Evolutionary conservation across 2,797 vertebrate genomes (phyloP).

Genomic region (Tamandua tetradactyla): DNA sequence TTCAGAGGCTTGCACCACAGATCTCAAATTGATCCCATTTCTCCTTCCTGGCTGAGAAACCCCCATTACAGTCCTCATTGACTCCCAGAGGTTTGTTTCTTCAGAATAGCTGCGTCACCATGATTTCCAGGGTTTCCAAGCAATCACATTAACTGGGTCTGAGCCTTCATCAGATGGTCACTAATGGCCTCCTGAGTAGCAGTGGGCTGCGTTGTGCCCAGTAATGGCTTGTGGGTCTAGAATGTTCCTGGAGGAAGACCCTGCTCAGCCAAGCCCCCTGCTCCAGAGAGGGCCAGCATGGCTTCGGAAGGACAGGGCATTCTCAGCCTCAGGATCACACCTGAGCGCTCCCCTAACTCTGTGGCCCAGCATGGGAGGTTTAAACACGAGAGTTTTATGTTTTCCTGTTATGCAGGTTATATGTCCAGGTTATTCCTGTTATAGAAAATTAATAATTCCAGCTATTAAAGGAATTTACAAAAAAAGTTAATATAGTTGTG

Average conservation of each 20-base stretch:
- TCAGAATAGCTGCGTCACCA: background rate
- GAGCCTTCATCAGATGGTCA: background rate
- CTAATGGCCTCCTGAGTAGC: background rate
- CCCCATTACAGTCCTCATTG: fast-evolving
- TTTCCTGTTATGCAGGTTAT: too few species aligned
- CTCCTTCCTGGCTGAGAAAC: background rate
- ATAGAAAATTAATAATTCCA: too few species aligned
- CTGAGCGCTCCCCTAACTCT: fast-evolving
- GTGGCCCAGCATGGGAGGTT: background rate
- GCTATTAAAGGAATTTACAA: background rate
- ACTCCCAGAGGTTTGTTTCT: background rate
- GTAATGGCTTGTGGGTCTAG: background rate
- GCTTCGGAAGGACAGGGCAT: background rate
- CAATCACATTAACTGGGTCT: background rate
- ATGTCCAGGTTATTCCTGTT: too few species aligned
- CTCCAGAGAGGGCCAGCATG: background rate
- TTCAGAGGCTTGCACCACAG: background rate
- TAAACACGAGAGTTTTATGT: background rate
- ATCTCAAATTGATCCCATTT: background rate
- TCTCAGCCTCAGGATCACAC: fast-evolving
- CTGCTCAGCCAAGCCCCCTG: background rate
- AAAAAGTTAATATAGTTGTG: background rate
- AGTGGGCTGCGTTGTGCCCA: background rate
- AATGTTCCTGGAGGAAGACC: too few species aligned
- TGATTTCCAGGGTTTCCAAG: background rate